Base-by-base conservation (phyloP, 1,140 invertebrate genomes). In the Drosophila sechellia region DNA sequence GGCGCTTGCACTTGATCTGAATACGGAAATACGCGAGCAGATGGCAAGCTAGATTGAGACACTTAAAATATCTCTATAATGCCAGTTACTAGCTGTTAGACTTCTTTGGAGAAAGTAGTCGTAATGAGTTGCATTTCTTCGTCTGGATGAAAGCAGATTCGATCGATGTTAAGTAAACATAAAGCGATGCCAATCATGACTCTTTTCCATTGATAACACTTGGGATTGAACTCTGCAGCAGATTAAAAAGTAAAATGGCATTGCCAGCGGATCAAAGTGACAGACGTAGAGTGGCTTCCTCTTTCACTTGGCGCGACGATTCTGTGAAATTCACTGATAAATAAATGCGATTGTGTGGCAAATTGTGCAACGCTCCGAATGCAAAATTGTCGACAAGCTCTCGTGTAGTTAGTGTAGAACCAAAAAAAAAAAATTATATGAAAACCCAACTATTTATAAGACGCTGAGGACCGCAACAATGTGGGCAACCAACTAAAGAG, bases 321-420 rank as follows among this genome's bases (percentile, higher is more conserved):
- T 63, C 64, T 84, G 66, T 79, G 66, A 69, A 85, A 84, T 79
- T 65, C 37, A 77, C 83, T 89, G 84, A 89, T 89, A 89, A 89
- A 89, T 89, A 89, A 89, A 89, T 69, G 84, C 79, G 84, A 89
- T 89, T 89, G 84, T 89, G 84, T 85, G 84, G 84, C 79, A 87
- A 87, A 87, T 86, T 86, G 84, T 79, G 84, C 72, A 89, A 87
- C 83, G 83, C 79, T 86, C 84, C 79, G 81, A 77, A 85, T 85
- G 77, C 81, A 40, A 80, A 81, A 80, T 86, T 85, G 81, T 85
- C 74, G 81, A 85, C 81, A 86, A 85, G 68, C 57, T 69, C 79
- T 61, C 79, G 58, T 64, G 58, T 55, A 50, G 46, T 78, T 57
- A 76, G 35, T 76, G 46, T 68, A 60, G 10, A 56, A 64, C 11